Evolutionary conservation across 2,888 invertebrate genomes (phyloP).

Genomic region (Doris montereyensis): DNA sequence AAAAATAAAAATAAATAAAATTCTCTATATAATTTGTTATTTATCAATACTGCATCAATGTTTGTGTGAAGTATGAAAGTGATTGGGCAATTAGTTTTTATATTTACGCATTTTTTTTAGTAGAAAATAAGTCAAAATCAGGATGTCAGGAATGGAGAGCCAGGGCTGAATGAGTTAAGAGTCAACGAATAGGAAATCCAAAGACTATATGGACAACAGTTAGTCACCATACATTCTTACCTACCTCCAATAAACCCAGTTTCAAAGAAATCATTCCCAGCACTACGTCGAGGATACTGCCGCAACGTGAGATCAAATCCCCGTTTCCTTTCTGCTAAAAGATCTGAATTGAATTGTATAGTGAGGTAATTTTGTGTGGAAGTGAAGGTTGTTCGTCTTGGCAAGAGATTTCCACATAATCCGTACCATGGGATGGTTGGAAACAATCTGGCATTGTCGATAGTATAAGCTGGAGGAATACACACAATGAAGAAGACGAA

Average conservation of each 20-base stretch:
- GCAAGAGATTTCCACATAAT: constrained; percentile 51
- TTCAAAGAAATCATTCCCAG: constrained; percentile 51
- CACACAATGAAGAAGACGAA: not conserved
- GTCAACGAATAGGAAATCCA: too few species aligned
- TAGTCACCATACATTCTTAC: too few species aligned
- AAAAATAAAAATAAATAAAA: too few species aligned
- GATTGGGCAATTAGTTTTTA: too few species aligned
- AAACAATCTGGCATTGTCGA: constrained; percentile 55
- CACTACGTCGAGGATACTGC: constrained; percentile 50
- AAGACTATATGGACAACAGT: too few species aligned
- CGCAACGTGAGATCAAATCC: constrained; percentile 49
- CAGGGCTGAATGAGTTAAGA: too few species aligned
- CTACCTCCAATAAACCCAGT: constrained; percentile 53
- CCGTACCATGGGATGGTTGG: constrained; percentile 51
- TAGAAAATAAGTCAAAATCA: too few species aligned
- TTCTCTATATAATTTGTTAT: too few species aligned
- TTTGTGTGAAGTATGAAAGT: too few species aligned
- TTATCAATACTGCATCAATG: too few species aligned
- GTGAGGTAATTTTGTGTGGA: constrained; percentile 54
- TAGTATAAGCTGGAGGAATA: constrained; percentile 47
- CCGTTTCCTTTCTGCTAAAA: constrained; percentile 46
- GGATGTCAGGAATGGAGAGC: too few species aligned
- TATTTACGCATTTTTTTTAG: too few species aligned
- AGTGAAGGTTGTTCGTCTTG: constrained; percentile 44
- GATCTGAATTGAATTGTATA: constrained; percentile 53